A percentile compares a stretch with the other conserved stretches of the same genome.
Conservation (phyloP, 2,113 vertebrate species). For the Mystacornis crossleyi region DNA sequence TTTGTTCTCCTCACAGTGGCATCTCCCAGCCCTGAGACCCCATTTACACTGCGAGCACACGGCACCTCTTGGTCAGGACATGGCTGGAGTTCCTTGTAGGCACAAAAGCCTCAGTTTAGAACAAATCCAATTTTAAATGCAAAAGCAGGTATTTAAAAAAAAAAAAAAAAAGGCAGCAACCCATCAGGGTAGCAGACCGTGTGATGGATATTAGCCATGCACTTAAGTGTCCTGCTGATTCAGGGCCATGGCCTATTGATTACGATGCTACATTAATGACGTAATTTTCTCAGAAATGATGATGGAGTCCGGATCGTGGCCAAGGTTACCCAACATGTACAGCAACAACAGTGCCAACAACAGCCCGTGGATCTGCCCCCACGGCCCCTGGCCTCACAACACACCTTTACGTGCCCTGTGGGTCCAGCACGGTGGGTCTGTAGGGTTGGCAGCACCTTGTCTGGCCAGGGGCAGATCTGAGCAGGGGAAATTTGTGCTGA, state of each 20-base stretch:
- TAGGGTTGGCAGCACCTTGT: neutral
- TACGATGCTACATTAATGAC: neutral
- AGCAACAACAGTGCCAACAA: neutral
- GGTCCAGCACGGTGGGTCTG: accelerated
- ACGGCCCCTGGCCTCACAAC: accelerated
- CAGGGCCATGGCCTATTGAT: slow-evolving; percentile 12
- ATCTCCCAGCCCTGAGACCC: neutral
- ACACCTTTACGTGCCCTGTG: neutral
- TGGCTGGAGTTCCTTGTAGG: neutral
- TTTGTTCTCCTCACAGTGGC: neutral
- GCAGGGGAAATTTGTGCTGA: neutral
- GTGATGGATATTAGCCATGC: neutral
- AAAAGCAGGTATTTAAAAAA: neutral
- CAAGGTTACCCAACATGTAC: neutral
- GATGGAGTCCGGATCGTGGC: neutral
- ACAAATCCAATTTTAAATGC: neutral
- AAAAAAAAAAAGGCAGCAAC: neutral
- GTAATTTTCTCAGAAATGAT: slow-evolving; percentile 41
- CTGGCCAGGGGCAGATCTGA: neutral
- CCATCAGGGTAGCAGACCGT: neutral
- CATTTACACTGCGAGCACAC: neutral
- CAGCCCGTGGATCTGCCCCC: accelerated
- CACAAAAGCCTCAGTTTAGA: neutral
- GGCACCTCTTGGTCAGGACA: neutral
- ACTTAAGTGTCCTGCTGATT: slow-evolving; percentile 28